Base-by-base conservation (phyloP, 2,797 vertebrate species). In the Adrianichthys oophorus region DNA sequence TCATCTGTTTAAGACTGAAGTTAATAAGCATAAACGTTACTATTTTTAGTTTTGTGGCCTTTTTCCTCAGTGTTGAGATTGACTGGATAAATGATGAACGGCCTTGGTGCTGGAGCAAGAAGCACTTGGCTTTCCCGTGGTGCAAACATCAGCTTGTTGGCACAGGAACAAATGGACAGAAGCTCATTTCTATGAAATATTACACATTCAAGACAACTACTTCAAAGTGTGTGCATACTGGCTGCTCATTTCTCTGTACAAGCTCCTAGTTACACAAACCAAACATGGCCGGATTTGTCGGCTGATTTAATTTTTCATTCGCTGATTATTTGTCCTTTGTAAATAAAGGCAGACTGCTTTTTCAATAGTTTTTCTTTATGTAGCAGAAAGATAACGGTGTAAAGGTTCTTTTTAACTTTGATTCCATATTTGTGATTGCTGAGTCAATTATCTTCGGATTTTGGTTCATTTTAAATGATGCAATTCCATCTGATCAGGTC, bases 181-280 rank as follows among this genome's bases (percentile, higher is more conserved):
- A 72, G 72, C 74, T 74, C 19, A 79, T 86, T 85, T 80, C 55
- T 78, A 83, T 82, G 65, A 83, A 81, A 68, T 60, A 80, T 68
- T 69, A 65, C 16, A 16, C 52, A 78, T 81, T 68, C 62, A 74
- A 59, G 74, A 85, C 68, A 52, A 65, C 50, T 66, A 76, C 74
- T 85, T 82, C 73, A 84, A 78, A 80, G 83, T 68, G 54, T 59
- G 23, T 67, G 59, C 56, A 70, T 56, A 62, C 57, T 45, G 49
- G 48, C 68, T 60, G n/a, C 59, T 59, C 54, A 15, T 43, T 53
- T 54, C 60, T 66, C 59, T 50, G 62, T 62, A 15, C 18, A 1
- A 72, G 60, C 47, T 75, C 60, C 42, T 48, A 56, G 46, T 59
- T 61, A 19, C 64, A 50, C 59, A 59, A 48, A 23, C 56, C 46